A percentile compares a stretch with the other conserved stretches of the same genome.
Conservation (phyloP, 2,797 vertebrate genomes). For the Nasua narica region DNA sequence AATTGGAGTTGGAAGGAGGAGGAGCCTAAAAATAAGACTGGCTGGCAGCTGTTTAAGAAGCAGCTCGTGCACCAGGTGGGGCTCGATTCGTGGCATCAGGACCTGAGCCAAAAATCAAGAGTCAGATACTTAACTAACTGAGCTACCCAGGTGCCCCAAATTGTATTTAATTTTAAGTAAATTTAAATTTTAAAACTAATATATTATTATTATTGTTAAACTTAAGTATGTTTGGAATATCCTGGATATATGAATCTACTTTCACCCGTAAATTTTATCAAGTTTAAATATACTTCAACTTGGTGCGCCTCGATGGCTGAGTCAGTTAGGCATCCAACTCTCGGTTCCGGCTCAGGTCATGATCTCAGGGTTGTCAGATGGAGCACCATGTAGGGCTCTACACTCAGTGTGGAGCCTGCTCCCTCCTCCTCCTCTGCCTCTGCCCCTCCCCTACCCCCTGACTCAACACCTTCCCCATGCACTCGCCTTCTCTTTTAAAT, state of each 20-base stretch:
- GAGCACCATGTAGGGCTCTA: not conserved
- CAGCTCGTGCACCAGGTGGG: not conserved
- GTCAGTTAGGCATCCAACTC: not conserved
- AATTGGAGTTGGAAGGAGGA: not conserved
- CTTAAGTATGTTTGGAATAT: not conserved
- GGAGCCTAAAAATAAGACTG: not conserved
- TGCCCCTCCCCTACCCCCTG: not conserved
- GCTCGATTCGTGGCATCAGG: no score
- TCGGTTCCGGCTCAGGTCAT: not conserved
- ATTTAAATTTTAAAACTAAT: conserved; percentile 19
- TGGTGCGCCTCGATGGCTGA: not conserved
- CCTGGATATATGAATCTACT: conserved; percentile 18
- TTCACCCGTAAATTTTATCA: conserved; percentile 33
- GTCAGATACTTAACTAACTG: not conserved
- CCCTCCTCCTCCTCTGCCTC: not conserved
- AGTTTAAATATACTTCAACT: conserved; percentile 45
- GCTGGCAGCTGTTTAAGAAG: conserved; percentile 5
- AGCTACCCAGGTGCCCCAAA: not conserved
- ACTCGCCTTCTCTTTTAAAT: not conserved
- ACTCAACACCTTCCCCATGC: not conserved
- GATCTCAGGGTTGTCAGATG: not conserved
- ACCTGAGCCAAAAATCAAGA: no score
- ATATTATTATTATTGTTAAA: not conserved
- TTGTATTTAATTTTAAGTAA: conserved; percentile 2
- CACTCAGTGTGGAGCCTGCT: not conserved